phyloP scores from a whole-genome alignment of 2,113 vertebrate genomes.

The Anhinga anhinga region DNA sequence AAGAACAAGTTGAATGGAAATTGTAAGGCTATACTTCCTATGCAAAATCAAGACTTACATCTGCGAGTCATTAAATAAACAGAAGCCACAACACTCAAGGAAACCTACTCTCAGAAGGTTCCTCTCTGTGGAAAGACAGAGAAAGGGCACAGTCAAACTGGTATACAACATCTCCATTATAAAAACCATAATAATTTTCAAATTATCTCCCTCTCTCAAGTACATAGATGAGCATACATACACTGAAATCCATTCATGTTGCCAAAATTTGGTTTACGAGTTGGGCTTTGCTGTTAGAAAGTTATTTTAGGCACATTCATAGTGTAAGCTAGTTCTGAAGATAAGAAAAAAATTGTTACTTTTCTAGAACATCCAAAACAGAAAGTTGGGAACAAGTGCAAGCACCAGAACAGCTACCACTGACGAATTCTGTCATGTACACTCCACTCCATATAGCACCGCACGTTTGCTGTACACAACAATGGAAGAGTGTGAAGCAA shows the following conservation, averaged over 20 bases:
- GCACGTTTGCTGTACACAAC: background rate
- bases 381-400: background rate
- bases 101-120: background rate
- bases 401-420: background rate
- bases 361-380: background rate
- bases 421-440: background rate
- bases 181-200: background rate
- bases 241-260: background rate
- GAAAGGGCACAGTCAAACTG: background rate
- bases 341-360: background rate
- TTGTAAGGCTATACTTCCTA: background rate
- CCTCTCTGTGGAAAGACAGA: background rate
- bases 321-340: background rate
- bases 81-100: background rate
- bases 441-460: background rate
- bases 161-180: background rate
- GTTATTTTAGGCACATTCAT: background rate
- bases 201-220: background rate
- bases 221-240: background rate
- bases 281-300: background rate
- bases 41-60: background rate
- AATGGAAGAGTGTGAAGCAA: background rate
- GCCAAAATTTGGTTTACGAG: background rate
- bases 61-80: background rate
- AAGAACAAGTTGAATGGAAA: background rate